Conservation (phyloP, 2,113 vertebrate species). For the Marcusenius ussheri region DNA sequence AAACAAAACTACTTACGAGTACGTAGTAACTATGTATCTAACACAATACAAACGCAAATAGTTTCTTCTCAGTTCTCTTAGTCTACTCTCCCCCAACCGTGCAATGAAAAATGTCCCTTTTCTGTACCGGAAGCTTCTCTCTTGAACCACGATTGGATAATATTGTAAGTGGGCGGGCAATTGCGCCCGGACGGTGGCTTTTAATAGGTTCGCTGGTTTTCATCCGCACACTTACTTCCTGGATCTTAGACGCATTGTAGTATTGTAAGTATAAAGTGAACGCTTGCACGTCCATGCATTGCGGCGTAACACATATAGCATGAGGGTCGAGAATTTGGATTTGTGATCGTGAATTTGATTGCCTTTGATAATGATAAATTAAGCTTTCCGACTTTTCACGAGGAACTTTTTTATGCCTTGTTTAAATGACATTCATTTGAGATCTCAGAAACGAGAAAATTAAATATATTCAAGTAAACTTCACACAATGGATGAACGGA, state of each 20-base stretch:
- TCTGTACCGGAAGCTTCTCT: slow-evolving; percentile 59
- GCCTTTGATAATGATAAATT: not conserved
- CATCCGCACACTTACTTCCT: slow-evolving; percentile 10
- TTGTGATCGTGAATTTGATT: not conserved
- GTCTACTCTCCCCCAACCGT: slow-evolving; percentile 36
- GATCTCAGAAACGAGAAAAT: not conserved
- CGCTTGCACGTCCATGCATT: not conserved
- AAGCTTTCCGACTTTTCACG: not conserved
- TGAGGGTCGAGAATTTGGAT: not conserved
- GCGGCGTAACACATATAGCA: not conserved
- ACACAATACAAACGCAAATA: not conserved
- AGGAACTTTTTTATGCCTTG: not conserved
- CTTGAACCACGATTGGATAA: slow-evolving; percentile 40
- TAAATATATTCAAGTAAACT: not conserved
- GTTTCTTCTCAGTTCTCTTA: not conserved
- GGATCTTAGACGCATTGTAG: not conserved
- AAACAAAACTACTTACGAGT: not conserved
- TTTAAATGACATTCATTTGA: not conserved
- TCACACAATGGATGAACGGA: not conserved
- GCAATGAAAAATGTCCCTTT: slow-evolving; percentile 57
- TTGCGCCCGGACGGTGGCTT: rapidly evolving
- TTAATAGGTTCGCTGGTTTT: slow-evolving; percentile 39
- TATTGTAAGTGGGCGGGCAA: slow-evolving; percentile 18
- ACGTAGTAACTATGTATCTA: not conserved
- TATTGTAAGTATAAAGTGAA: not conserved